These are phyloP conservation scores for Agrilus cyanescens DNA, from an alignment of 2,888 invertebrate genomes.

Conservation along the genomic window DNA sequence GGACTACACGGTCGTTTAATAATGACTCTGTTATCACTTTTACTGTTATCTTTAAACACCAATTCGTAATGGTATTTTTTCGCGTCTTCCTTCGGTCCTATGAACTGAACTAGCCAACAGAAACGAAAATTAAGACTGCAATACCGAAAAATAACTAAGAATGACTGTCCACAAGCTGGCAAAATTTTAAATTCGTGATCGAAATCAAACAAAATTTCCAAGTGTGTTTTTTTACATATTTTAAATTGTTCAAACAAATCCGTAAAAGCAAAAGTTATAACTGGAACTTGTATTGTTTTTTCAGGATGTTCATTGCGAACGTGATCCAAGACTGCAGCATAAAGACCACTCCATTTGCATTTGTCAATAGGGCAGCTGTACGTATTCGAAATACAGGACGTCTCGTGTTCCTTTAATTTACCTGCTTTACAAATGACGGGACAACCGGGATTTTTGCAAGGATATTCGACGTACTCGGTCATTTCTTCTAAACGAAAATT, in stretches of 20 bases:
- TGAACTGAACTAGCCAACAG: constrained; percentile 24
- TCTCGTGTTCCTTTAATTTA: constrained; percentile 14
- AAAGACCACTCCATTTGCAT: constrained; percentile 16
- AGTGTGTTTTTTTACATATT: too few relatives aligned
- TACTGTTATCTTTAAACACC: constrained; percentile 17
- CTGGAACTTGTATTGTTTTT: constrained; percentile 18
- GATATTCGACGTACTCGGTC: constrained; percentile 22
- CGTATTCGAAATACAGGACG: constrained; percentile 14
- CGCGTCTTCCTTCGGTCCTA: constrained; percentile 22
- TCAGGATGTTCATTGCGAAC: constrained; percentile 24
- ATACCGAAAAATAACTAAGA: constrained; percentile 23
- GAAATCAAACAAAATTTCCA: too few relatives aligned
- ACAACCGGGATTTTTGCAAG: constrained; percentile 26
- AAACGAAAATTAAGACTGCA: constrained; percentile 14
- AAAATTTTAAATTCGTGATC: constrained; percentile 24
- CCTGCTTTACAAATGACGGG: constrained; percentile 12
- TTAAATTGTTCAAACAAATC: constrained; percentile 3
- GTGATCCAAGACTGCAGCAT: constrained; percentile 13
- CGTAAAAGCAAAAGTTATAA: constrained; percentile 13
- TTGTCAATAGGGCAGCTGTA: constrained; percentile 16
- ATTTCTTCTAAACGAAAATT: constrained; percentile 28
- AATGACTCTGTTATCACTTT: constrained; percentile 3
- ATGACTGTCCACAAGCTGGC: constrained; percentile 18
- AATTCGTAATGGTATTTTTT: constrained; percentile 25
- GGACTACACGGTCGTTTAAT: constrained; percentile 1